These are phyloP conservation scores for Papilio aristodemus DNA, from an alignment of 1,140 invertebrate species.

Conservation along the genomic window DNA sequence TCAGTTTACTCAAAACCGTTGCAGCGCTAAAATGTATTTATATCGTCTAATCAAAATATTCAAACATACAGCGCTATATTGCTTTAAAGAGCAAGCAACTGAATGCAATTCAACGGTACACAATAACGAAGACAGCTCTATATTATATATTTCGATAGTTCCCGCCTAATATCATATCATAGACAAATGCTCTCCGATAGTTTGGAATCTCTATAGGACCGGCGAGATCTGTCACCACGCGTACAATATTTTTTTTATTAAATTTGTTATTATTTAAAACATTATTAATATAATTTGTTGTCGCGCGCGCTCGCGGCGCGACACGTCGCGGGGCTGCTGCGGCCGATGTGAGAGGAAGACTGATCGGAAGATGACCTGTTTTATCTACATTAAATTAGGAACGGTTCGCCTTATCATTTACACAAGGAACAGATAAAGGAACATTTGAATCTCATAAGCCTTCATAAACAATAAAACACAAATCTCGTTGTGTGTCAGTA, in stretches of 20 bases:
- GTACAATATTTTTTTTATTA: slow-evolving; percentile 69
- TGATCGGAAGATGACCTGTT: slow-evolving; percentile 58
- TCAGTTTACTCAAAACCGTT: no score
- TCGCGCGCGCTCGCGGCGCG: slow-evolving; percentile 60
- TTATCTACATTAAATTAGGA: slow-evolving; percentile 35
- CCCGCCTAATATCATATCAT: slow-evolving; percentile 50
- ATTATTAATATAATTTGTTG: slow-evolving; percentile 80
- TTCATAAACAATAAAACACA: background rate
- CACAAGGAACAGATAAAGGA: slow-evolving; percentile 42
- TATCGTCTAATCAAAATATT: no score
- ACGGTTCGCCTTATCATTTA: slow-evolving; percentile 23
- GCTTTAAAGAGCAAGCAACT: no score
- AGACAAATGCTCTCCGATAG: slow-evolving; percentile 53
- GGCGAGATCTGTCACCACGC: slow-evolving; percentile 55
- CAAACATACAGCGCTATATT: no score
- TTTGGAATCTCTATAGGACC: slow-evolving; percentile 46
- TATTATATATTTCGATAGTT: no score
- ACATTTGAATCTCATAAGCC: slow-evolving; percentile 30
- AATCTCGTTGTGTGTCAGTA: background rate
- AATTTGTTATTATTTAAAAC: slow-evolving; percentile 79
- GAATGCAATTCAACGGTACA: no score
- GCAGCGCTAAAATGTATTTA: no score
- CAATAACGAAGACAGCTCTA: no score
- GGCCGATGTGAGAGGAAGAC: slow-evolving; percentile 64
- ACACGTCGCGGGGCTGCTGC: slow-evolving; percentile 45